These are phyloP conservation scores for Vanessa atalanta DNA, from an alignment of 1,140 invertebrate genomes.

Conservation along the genomic window DNA sequence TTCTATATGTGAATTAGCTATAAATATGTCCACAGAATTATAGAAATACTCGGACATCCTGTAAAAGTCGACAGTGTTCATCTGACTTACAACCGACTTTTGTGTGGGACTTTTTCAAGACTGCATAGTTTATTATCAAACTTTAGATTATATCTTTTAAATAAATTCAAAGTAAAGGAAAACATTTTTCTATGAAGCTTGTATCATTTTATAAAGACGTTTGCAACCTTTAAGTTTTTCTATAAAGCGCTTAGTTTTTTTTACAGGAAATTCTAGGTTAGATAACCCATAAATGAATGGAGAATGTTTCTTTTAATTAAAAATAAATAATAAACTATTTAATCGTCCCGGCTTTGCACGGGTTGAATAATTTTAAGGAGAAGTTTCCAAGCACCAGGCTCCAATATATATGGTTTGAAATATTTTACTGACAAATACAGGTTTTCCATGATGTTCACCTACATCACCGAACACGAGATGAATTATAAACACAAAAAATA, in stretches of 20 bases:
- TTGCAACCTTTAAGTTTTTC: constrained; percentile 1
- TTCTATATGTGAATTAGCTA: neutral
- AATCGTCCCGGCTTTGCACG: too few species aligned
- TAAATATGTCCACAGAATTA: neutral
- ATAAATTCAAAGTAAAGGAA: constrained; percentile 1
- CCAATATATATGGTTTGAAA: too few species aligned
- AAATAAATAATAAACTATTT: too few species aligned
- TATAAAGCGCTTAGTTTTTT: neutral
- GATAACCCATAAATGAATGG: too few species aligned
- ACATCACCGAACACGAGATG: too few species aligned
- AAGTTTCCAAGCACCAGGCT: too few species aligned
- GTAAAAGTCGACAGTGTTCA: neutral
- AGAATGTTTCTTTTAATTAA: too few species aligned
- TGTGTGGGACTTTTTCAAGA: constrained; percentile 1
- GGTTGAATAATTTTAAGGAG: too few species aligned
- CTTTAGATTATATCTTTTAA: constrained; percentile 4
- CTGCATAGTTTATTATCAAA: neutral
- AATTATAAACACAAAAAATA: too few species aligned
- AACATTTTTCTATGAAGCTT: neutral
- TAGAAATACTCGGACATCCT: neutral
- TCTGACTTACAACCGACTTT: neutral
- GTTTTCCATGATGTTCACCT: too few species aligned
- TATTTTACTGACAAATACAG: too few species aligned
- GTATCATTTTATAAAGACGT: neutral
- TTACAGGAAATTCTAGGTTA: neutral